A percentile compares a stretch with the other conserved stretches of the same genome.
Conservation (phyloP, 2,797 vertebrate species). For the Limosa lapponica region DNA sequence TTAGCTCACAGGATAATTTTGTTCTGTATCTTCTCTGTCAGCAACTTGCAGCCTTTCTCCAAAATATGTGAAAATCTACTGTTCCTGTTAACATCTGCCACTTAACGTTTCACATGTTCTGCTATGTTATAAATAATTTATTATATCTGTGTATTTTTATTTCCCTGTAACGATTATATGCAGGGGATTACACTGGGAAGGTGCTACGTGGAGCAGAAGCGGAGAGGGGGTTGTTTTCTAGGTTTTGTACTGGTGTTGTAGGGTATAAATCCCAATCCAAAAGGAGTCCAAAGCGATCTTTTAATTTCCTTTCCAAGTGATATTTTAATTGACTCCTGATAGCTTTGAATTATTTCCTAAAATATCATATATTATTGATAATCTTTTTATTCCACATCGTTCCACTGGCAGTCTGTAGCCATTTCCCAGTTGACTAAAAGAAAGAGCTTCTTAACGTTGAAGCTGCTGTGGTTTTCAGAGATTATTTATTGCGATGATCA, state of each 20-base stretch:
- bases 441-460: background rate
- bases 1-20: background rate
- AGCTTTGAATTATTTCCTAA: background rate
- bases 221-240: background rate
- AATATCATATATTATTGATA: background rate
- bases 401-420: background rate
- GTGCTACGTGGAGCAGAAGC: background rate
- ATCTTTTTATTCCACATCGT: background rate
- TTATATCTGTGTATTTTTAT: background rate
- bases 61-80: background rate
- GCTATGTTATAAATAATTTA: background rate
- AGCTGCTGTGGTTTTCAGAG: background rate
- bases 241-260: background rate
- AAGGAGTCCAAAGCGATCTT: background rate
- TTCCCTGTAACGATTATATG: background rate
- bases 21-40: slow-evolving; percentile 33
- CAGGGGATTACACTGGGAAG: background rate
- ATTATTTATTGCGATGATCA: background rate
- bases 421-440: background rate
- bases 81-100: slow-evolving; percentile 29
- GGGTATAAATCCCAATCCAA: background rate
- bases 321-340: background rate
- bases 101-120: background rate
- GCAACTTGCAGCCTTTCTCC: background rate
- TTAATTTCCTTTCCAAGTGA: background rate